Conservation (phyloP, 92 coral and sea anemone species). For the Desmophyllum pertusum region DNA sequence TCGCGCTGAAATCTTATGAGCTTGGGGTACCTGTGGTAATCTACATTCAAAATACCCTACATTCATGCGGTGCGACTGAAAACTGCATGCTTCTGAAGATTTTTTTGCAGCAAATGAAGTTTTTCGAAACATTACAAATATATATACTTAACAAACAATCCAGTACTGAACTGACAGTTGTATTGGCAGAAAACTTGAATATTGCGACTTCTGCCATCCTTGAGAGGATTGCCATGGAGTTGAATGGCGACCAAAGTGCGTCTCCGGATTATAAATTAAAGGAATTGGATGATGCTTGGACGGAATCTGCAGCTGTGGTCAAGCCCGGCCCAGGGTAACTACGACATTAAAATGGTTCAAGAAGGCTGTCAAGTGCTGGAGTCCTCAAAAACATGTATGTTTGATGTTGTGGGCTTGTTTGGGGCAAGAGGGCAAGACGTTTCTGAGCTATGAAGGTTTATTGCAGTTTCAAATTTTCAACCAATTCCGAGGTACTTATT, state of each 20-base stretch:
- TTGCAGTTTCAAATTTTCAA: conserved; percentile 14
- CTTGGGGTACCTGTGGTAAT: no score
- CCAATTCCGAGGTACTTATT: neutral
- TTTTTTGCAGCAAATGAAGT: conserved; percentile 40
- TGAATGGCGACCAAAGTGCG: conserved; percentile 34
- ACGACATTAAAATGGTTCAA: conserved; percentile 4
- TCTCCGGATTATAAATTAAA: conserved; percentile 16
- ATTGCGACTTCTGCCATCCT: conserved; percentile 36
- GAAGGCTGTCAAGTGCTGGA: conserved; percentile 18
- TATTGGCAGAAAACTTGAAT: conserved; percentile 51
- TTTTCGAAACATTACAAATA: conserved; percentile 28
- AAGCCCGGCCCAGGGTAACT: conserved; percentile 42
- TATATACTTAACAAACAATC: conserved; percentile 1
- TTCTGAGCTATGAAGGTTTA: conserved; percentile 25
- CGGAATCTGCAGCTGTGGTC: conserved; percentile 15
- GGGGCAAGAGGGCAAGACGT: conserved; percentile 50
- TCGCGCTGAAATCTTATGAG: conserved; percentile 9
- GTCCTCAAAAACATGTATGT: conserved; percentile 45
- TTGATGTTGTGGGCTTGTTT: conserved; percentile 21
- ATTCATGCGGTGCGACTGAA: neutral
- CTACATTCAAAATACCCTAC: conserved; percentile 1
- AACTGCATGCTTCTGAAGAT: conserved; percentile 28
- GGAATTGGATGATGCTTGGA: conserved; percentile 32
- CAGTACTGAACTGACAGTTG: conserved; percentile 62
- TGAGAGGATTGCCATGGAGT: conserved; percentile 23